Evolutionary conservation across 1,140 invertebrate genomes (phyloP).

Genomic region (Lucilia cuprina): DNA sequence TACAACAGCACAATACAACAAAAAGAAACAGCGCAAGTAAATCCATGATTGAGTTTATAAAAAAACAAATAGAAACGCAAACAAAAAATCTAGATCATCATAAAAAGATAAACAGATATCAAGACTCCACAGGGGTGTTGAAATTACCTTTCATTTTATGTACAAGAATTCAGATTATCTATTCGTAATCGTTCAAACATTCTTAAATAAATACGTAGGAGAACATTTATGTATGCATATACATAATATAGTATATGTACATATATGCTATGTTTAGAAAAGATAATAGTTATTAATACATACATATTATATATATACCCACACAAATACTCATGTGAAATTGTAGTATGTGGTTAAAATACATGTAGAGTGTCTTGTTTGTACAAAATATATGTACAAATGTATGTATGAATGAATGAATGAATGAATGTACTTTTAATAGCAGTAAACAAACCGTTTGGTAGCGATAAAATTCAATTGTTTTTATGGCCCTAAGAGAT

Average conservation of each 20-base stretch:
- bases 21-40: not conserved
- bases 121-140: constrained; percentile 27
- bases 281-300: not conserved
- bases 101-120: constrained; percentile 21
- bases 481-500: constrained; percentile 30
- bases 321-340: not conserved
- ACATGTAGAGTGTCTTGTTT: no score
- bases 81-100: constrained; percentile 20
- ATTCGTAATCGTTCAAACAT: not conserved
- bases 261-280: not conserved
- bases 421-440: not conserved
- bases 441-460: constrained; percentile 24
- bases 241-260: no score
- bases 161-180: not conserved
- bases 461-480: constrained; percentile 33
- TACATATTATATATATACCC: not conserved
- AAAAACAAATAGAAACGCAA: not conserved
- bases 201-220: not conserved
- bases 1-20: not conserved
- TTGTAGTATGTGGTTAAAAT: not conserved
- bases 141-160: constrained; percentile 26
- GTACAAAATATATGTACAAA: not conserved
- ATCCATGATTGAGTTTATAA: not conserved
- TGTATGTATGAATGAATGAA: not conserved
- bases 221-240: not conserved